phyloP scores from a whole-genome alignment of 2,797 vertebrate genomes.

The Gymnothorax javanicus region DNA sequence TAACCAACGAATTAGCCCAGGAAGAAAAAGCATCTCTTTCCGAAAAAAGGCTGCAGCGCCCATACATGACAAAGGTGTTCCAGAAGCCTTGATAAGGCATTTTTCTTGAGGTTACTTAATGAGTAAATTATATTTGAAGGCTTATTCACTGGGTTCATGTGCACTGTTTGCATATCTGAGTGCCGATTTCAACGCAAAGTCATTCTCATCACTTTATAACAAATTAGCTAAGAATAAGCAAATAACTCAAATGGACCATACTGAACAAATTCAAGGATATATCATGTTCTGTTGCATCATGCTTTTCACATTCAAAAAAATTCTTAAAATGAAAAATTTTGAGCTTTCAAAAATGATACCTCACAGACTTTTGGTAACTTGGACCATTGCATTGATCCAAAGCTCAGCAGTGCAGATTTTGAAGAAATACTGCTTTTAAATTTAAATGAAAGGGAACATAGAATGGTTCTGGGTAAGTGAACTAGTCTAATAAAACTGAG shows the following conservation, averaged over 20 bases:
- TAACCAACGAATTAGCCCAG: too few relatives aligned
- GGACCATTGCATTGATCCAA: neutral
- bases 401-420: neutral
- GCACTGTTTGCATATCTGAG: neutral
- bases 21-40: too few relatives aligned
- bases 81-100: neutral
- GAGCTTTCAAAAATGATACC: neutral
- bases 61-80: too few relatives aligned
- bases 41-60: too few relatives aligned
- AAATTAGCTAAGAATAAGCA: neutral
- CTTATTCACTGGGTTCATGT: neutral
- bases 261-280: neutral
- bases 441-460: neutral
- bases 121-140: constrained; percentile 10
- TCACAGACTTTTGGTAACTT: neutral
- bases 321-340: neutral
- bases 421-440: neutral
- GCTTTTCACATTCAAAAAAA: neutral
- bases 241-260: neutral
- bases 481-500: neutral
- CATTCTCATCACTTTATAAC: neutral
- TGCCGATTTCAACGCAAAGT: neutral
- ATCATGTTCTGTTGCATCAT: neutral
- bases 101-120: constrained; percentile 9
- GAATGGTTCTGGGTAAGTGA: neutral